phyloP scores from a whole-genome alignment of 2,888 invertebrate species.

The Apotomis betuletana region DNA sequence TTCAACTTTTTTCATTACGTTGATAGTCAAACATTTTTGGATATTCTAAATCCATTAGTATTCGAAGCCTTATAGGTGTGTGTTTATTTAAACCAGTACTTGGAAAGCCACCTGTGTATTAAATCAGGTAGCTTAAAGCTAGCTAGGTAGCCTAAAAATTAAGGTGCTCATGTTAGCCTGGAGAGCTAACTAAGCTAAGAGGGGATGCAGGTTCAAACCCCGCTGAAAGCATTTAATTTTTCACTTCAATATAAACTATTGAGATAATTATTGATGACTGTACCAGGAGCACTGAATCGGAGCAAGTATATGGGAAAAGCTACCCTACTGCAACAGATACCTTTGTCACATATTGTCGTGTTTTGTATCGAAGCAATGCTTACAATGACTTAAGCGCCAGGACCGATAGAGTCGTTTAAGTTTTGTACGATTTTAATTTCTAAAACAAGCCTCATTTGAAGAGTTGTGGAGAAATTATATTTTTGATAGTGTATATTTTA shows the following conservation, averaged over 20 bases:
- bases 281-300: background rate
- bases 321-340: background rate
- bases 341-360: background rate
- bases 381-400: background rate
- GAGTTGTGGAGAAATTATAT: background rate
- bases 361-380: background rate
- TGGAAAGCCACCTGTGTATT: no score
- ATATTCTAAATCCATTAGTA: no score
- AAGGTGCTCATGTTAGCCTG: no score
- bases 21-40: no score
- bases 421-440: background rate
- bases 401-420: background rate
- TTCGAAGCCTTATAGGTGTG: no score
- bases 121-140: no score
- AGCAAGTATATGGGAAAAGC: background rate
- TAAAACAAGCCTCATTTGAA: conserved; percentile 4
- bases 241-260: background rate
- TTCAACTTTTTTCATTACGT: no score
- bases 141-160: no score
- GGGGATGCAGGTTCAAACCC: no score
- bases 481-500: background rate
- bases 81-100: no score
- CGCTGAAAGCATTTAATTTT: no score
- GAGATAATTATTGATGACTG: background rate
- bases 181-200: no score